phyloP scores from a whole-genome alignment of 2,888 invertebrate genomes.

The Uloborus plumipes region DNA sequence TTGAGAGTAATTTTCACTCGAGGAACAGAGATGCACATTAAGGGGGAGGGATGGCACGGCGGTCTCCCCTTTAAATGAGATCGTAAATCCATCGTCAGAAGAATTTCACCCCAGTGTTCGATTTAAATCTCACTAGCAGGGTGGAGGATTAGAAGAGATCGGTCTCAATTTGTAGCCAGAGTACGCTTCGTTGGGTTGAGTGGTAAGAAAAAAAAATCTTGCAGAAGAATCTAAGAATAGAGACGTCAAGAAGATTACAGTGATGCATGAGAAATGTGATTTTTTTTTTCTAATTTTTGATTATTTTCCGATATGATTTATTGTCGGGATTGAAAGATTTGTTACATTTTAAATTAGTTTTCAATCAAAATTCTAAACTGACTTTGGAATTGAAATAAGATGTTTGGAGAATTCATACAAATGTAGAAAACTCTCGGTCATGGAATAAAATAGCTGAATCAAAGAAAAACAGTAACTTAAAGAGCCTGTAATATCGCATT shows the following conservation, averaged over 20 bases:
- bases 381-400: too few relatives aligned
- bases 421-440: too few relatives aligned
- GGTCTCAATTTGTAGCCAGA: constrained; percentile 31
- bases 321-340: neutral
- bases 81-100: constrained; percentile 53
- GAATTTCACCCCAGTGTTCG: constrained; percentile 51
- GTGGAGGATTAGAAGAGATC: constrained; percentile 26
- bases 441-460: too few relatives aligned
- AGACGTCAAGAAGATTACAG: constrained; percentile 12
- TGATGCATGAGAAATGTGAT: too few relatives aligned
- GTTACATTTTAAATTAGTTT: neutral
- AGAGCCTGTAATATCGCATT: too few relatives aligned
- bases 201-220: neutral
- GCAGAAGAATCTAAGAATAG: neutral
- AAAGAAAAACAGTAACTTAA: too few relatives aligned
- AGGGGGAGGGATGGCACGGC: neutral
- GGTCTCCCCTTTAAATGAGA: constrained; percentile 39
- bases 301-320: too few relatives aligned
- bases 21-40: neutral
- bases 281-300: too few relatives aligned
- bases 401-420: too few relatives aligned
- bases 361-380: too few relatives aligned
- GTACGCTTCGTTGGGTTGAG: constrained; percentile 16
- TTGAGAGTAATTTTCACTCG: neutral
- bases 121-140: constrained; percentile 31